Evolutionary conservation across 2,888 invertebrate species (phyloP).

Genomic region (Chloroclysta siterata): DNA sequence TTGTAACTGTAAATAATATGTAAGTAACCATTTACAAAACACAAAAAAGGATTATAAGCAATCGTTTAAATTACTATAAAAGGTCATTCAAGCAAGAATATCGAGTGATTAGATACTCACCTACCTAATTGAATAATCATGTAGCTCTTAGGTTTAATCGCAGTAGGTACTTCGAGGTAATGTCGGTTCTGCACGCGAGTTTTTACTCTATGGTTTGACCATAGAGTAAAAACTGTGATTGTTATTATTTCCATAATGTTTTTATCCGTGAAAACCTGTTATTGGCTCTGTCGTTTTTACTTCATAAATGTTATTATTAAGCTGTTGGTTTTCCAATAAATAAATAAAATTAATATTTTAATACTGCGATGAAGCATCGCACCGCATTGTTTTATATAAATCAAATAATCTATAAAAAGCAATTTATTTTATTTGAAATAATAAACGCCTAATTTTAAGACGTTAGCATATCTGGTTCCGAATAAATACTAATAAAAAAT

Average conservation of each 20-base stretch:
- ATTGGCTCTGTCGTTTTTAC: too few species aligned
- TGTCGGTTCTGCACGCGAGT: slow-evolving; percentile 49
- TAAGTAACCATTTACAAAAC: neutral
- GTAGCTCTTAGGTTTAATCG: slow-evolving; percentile 48
- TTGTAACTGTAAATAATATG: neutral
- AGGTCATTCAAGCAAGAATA: slow-evolving; percentile 33
- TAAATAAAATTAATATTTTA: too few species aligned
- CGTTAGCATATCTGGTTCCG: too few species aligned
- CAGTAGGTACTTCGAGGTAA: slow-evolving; percentile 40
- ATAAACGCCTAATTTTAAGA: too few species aligned
- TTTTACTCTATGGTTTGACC: slow-evolving; percentile 30
- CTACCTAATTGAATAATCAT: slow-evolving; percentile 63
- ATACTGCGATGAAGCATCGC: too few species aligned
- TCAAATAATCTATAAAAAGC: too few species aligned
- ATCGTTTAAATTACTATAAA: neutral
- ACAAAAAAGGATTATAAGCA: neutral
- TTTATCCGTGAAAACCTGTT: too few species aligned
- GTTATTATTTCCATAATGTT: neutral
- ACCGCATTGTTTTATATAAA: too few species aligned
- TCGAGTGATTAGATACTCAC: slow-evolving; percentile 51
- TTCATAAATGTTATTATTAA: too few species aligned
- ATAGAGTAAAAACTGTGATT: slow-evolving; percentile 12
- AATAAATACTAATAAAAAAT: too few species aligned
- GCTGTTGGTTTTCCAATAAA: too few species aligned
- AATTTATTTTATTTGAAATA: too few species aligned